Percentiles rank a stretch among this genome's conserved stretches.
Evolutionary conservation across 64 coral and sea anemone genomes (phyloP).

Genomic region (Platygyra sinensis): DNA sequence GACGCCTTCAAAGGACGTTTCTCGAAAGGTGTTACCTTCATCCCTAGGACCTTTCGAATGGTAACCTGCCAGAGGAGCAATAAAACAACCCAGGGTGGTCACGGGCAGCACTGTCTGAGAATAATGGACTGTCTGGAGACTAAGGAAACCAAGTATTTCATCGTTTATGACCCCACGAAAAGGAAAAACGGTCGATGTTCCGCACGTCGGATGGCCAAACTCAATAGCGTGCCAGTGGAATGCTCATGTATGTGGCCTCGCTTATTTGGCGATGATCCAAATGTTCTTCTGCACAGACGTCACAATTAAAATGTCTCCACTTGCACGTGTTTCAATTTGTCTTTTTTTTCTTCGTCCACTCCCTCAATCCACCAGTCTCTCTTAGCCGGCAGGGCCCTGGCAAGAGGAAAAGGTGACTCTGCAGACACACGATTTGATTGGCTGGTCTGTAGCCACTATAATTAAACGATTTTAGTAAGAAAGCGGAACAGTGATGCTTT

Average conservation of each 20-base stretch:
- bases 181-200: neutral
- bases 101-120: neutral
- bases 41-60: neutral
- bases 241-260: conserved; percentile 16
- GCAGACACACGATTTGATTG: no score
- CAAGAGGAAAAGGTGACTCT: no score
- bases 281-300: neutral
- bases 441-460: no score
- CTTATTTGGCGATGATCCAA: neutral
- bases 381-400: no score
- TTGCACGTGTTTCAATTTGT: no score
- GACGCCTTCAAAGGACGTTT: conserved; percentile 8
- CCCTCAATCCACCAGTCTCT: no score
- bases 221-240: conserved; percentile 1
- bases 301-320: neutral
- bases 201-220: neutral
- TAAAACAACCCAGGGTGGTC: neutral
- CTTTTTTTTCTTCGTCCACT: no score
- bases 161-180: neutral
- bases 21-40: neutral
- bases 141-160: conserved; percentile 7
- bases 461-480: no score
- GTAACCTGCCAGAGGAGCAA: neutral
- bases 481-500: no score
- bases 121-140: conserved; percentile 37